Conservation (phyloP, 2,888 invertebrate genomes). For the Drosophila parthenogenetica region DNA sequence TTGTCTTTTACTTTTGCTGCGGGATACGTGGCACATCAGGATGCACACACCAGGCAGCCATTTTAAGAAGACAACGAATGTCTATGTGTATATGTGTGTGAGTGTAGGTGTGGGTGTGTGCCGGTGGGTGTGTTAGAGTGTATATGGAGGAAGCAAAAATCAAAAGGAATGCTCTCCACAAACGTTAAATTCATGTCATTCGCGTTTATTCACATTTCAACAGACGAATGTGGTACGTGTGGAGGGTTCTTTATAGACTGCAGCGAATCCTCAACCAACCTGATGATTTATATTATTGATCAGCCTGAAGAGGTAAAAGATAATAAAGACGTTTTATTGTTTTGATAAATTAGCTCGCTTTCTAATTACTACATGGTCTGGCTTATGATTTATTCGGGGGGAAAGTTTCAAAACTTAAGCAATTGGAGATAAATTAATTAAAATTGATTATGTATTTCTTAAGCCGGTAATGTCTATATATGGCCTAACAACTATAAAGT, state of each 20-base stretch:
- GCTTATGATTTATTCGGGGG: not conserved
- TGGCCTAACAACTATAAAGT: no score
- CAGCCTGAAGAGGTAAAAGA: not conserved
- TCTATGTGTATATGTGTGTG: not conserved
- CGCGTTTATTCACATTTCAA: conserved; percentile 15
- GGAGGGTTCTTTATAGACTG: conserved; percentile 1
- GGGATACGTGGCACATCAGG: conserved; percentile 49
- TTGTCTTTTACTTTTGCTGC: conserved; percentile 66
- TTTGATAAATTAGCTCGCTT: conserved; percentile 3
- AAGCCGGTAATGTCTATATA: no score
- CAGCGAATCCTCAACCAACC: not conserved
- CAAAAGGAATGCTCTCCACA: conserved; percentile 19
- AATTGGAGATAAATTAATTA: no score
- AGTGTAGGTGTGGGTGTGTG: not conserved
- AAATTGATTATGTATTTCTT: no score
- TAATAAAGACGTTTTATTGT: not conserved
- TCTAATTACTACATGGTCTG: not conserved
- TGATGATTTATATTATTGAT: conserved; percentile 7
- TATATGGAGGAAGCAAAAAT: conserved; percentile 20
- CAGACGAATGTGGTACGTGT: not conserved
- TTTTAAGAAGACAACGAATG: conserved; percentile 37
- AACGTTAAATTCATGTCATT: conserved; percentile 45
- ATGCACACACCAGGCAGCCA: conserved; percentile 43
- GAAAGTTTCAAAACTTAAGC: not conserved
- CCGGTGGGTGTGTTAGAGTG: not conserved